These are phyloP conservation scores for Acanthisitta chloris DNA, from an alignment of 2,113 vertebrate genomes.

Conservation along the genomic window DNA sequence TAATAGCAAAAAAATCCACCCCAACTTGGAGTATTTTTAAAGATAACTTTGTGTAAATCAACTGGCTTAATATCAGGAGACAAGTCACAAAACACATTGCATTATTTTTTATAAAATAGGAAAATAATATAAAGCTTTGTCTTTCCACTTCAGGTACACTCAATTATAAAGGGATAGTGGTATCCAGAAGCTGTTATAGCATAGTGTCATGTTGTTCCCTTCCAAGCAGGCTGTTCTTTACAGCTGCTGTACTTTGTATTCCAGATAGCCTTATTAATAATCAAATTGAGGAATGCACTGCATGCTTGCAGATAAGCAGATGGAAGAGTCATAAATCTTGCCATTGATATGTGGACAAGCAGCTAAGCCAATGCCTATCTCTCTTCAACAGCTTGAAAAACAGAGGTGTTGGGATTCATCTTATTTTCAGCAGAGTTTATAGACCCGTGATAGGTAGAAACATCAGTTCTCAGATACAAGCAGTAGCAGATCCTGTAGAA, in stretches of 20 bases:
- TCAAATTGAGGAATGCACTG: background rate
- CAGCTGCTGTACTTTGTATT: background rate
- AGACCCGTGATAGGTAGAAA: background rate
- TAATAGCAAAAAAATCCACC: background rate
- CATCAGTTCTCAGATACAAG: background rate
- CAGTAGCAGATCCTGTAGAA: background rate
- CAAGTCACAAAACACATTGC: background rate
- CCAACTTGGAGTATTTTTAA: background rate
- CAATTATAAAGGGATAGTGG: background rate
- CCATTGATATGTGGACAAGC: background rate
- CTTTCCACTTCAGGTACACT: background rate
- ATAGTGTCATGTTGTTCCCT: background rate
- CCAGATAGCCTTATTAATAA: background rate
- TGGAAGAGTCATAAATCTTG: constrained; percentile 13
- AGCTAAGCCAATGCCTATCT: constrained; percentile 1
- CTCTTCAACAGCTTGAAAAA: constrained; percentile 35
- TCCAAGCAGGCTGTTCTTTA: background rate
- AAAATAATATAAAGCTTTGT: background rate
- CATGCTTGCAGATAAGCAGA: constrained; percentile 17
- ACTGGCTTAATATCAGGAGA: background rate
- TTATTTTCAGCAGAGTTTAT: background rate
- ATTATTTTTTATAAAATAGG: background rate
- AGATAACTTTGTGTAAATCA: background rate
- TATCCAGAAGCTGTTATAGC: background rate
- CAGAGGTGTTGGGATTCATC: background rate